Base-by-base conservation (phyloP, 2,888 invertebrate species). In the Scaptomyza polygonia region DNA sequence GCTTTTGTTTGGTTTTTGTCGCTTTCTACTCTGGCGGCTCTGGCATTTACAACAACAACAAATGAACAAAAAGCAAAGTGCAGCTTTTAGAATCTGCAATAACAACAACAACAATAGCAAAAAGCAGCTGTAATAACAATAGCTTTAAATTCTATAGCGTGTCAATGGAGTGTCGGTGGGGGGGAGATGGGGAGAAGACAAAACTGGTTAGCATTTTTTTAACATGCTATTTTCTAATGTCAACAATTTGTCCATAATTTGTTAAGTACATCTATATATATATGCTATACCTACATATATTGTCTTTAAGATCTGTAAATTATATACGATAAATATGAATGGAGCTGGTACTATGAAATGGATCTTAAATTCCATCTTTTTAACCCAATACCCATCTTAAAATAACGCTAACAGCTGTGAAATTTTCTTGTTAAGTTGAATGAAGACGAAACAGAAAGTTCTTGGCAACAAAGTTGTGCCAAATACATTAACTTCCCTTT, bases 1-100 rank as follows among this genome's bases (percentile, higher is more conserved):
- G 48, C 18, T 43, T 54, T 68, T 53, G 29, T 53, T 45, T 18
- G 18, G 40, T 40, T 40, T 40, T 18, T 36, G 14, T 36, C 36
- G 36, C 36, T 36, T 36, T 36, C 36, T 36, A 36, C 34, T 25
- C 25, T 25, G 34, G 2, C 34, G 34, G 2, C 34, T 34, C 2
- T 34, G 30, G 30, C 30, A 32, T 34, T 34, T 34, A 21, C 21
- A n/a, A n/a, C 34, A 34, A 34, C 34, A 34, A 34, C n/a, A 12
- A 12, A n/a, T n/a, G 2, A 34, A 34, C n/a, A n/a, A 29, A 7
- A 34, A 34, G 6, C n/a, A 7, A 34, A n/a, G 34, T n/a, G 34
- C 34, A 34, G 34, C 6, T 34, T 34, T 34, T 34, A n/a, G 34
- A 34, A n/a, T 34, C n/a, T 34, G 34, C 36, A 34, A 34, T n/a